These are phyloP conservation scores for Acanthisitta chloris DNA, from an alignment of 2,113 vertebrate species.

Conservation along the genomic window DNA sequence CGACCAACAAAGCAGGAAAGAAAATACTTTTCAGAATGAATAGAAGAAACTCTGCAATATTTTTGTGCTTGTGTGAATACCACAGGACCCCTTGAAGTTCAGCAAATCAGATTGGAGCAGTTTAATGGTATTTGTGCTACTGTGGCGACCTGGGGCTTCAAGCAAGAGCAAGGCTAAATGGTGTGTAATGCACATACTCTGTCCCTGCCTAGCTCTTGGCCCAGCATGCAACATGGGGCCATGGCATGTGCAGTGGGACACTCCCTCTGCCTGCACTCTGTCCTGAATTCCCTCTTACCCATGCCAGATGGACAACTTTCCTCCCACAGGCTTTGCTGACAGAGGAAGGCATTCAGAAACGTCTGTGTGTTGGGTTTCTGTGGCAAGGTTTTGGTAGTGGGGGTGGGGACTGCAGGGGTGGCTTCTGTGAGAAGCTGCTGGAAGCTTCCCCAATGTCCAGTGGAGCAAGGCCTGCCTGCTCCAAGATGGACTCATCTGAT, in stretches of 20 bases:
- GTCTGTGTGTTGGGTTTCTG: neutral
- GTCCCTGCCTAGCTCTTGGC: neutral
- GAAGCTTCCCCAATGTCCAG: neutral
- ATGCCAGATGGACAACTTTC: accelerated
- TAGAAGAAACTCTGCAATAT: neutral
- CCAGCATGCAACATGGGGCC: neutral
- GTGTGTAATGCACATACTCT: neutral
- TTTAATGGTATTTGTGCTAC: neutral
- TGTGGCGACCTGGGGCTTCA: accelerated
- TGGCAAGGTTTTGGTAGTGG: neutral
- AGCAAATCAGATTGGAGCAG: neutral
- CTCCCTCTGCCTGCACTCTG: neutral
- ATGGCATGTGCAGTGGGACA: neutral
- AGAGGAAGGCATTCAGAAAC: neutral
- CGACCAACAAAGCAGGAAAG: neutral
- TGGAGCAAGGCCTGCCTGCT: neutral
- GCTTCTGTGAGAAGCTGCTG: neutral
- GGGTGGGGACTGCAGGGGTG: neutral
- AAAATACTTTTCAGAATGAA: slow-evolving; percentile 22
- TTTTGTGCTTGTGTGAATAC: neutral
- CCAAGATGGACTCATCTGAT: too few relatives aligned
- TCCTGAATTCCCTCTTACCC: neutral
- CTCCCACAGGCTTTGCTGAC: neutral
- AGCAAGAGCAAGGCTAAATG: neutral
- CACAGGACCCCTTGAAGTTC: neutral